Evolutionary conservation across 2,888 invertebrate species (phyloP).

Genomic region (Zaprionus obscuricornis): DNA sequence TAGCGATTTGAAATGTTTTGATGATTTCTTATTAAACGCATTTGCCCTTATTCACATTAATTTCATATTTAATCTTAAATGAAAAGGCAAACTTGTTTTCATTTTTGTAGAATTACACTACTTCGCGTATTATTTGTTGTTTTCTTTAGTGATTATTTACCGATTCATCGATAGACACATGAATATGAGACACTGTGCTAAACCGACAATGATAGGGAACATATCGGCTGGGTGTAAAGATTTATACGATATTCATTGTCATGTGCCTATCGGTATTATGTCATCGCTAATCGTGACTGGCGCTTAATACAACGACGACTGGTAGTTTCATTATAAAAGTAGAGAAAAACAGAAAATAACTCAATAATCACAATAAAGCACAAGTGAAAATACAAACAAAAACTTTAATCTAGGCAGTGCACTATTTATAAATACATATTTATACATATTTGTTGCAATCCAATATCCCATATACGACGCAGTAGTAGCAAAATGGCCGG

Average conservation of each 20-base stretch:
- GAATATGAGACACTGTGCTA: no score
- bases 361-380: conserved; percentile 35
- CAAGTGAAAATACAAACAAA: conserved; percentile 26
- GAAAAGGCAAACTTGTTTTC: no score
- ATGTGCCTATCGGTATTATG: conserved; percentile 36
- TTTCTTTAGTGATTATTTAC: no score
- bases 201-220: no score
- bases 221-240: no score
- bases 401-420: conserved; percentile 30
- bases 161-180: no score
- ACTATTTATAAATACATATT: conserved; percentile 28
- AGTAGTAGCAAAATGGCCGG: conserved; percentile 88
- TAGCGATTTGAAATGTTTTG: neutral
- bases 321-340: conserved; percentile 55
- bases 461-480: conserved; percentile 39
- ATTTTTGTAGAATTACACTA: no score
- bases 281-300: conserved; percentile 81
- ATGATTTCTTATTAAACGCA: no score
- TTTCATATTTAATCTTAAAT: no score
- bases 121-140: no score
- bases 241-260: conserved; percentile 13
- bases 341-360: conserved; percentile 57
- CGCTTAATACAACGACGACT: conserved; percentile 77
- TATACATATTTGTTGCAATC: conserved; percentile 12
- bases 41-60: no score